These are phyloP conservation scores for Nymphalis urticae DNA, from an alignment of 2,888 invertebrate species.

Conservation along the genomic window DNA sequence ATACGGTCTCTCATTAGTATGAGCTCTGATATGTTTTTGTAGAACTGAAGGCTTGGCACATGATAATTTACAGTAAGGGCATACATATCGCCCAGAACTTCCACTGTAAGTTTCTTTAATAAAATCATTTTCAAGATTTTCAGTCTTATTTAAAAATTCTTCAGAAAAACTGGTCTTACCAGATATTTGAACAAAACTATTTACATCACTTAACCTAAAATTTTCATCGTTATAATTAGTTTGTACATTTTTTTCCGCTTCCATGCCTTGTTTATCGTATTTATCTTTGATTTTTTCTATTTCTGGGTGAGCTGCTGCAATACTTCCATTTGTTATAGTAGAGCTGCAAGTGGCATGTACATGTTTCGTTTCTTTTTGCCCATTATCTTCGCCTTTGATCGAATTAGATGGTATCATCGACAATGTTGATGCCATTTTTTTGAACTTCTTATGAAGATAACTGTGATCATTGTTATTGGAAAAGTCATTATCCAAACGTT, in stretches of 20 bases:
- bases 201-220: slow-evolving; percentile 75
- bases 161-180: slow-evolving; percentile 80
- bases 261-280: slow-evolving; percentile 55
- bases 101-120: slow-evolving; percentile 73
- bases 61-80: slow-evolving; percentile 92
- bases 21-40: slow-evolving; percentile 96
- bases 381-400: slow-evolving; percentile 59
- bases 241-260: slow-evolving; percentile 78
- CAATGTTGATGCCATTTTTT: slow-evolving; percentile 88
- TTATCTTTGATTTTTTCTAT: slow-evolving; percentile 71
- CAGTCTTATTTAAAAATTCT: slow-evolving; percentile 81
- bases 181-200: slow-evolving; percentile 75
- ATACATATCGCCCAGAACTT: slow-evolving; percentile 87
- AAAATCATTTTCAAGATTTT: slow-evolving; percentile 78
- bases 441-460: slow-evolving; percentile 96
- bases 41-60: slow-evolving; percentile 97
- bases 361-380: slow-evolving; percentile 61
- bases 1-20: slow-evolving; percentile 95
- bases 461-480: slow-evolving; percentile 84
- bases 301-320: slow-evolving; percentile 74
- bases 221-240: slow-evolving; percentile 76
- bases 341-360: slow-evolving; percentile 59
- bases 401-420: slow-evolving; percentile 63
- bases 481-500: slow-evolving; percentile 75
- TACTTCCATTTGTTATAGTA: slow-evolving; percentile 72